Percentiles rank a stretch among this genome's conserved stretches.
These are phyloP conservation scores for Aurelia sp. DNA, from an alignment of 30 jellyfish, hydroid and myxozoan species.

Conservation along the genomic window DNA sequence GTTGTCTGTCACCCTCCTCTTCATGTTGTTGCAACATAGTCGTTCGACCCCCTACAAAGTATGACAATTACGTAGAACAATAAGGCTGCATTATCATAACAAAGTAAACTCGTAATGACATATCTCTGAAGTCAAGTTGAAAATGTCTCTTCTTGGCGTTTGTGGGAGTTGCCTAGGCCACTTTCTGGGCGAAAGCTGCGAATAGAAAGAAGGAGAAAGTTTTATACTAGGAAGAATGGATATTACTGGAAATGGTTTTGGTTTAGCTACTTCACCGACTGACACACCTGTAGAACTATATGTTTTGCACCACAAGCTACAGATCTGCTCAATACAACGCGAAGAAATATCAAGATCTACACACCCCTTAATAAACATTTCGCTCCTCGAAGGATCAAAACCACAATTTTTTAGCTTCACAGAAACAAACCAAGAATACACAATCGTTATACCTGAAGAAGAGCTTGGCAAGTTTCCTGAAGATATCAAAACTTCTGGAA, in stretches of 20 bases:
- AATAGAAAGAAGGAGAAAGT: too few relatives aligned
- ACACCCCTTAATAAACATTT: slow-evolving; percentile 50
- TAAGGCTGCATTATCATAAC: too few relatives aligned
- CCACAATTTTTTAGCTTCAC: slow-evolving; percentile 70
- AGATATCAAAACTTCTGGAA: slow-evolving; percentile 62
- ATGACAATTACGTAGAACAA: too few relatives aligned
- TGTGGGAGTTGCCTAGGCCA: too few relatives aligned
- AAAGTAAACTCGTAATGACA: too few relatives aligned
- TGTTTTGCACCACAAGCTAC: slow-evolving; percentile 57
- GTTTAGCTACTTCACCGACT: slow-evolving; percentile 86
- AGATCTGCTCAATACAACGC: slow-evolving; percentile 57
- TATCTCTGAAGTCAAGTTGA: too few relatives aligned
- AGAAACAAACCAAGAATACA: slow-evolving; percentile 42
- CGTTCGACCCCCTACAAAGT: too few relatives aligned
- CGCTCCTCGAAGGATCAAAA: slow-evolving; percentile 43
- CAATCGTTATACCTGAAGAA: slow-evolving; percentile 48
- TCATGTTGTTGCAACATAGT: too few relatives aligned
- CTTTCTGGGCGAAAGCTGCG: too few relatives aligned
- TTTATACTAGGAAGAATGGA: slow-evolving; percentile 3
- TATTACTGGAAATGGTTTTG: slow-evolving; percentile 8
- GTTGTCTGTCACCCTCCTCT: too few relatives aligned
- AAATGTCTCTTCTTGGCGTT: too few relatives aligned
- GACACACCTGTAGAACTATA: slow-evolving; percentile 77
- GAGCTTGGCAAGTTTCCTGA: slow-evolving; percentile 28
- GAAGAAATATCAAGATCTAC: slow-evolving; percentile 29